Evolutionary conservation across 1,140 invertebrate species (phyloP), one percentile per base, ranked within the genome.

Genomic region (Orchesella cincta): DNA sequence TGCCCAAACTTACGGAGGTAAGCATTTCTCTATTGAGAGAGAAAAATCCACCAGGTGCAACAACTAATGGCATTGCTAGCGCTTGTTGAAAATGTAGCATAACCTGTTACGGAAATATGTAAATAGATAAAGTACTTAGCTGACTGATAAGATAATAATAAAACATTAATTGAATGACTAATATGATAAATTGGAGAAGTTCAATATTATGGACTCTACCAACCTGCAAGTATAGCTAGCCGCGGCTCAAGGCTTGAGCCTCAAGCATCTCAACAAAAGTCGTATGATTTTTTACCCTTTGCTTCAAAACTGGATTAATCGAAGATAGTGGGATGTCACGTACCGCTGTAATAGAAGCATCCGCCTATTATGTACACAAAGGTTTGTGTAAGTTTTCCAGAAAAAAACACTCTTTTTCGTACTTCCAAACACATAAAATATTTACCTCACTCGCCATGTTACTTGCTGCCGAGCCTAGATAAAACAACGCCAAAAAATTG

Each of bases 381-480:
- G 33, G 5, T 31, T 18, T 5, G 3, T 12, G 26, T 8, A 57
- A 57, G n/a, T 23, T 5, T 23, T 8, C 26, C 3, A 5, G 23
- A 8, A 46, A 46, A 46, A 46, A 46, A n/a, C n/a, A n/a, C n/a
- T n/a, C n/a, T n/a, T n/a, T n/a, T n/a, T n/a, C n/a, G n/a, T n/a
- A n/a, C n/a, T n/a, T n/a, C 18, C 39, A 5, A 46, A 18, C 39
- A 8, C 5, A 46, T 46, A 8, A 8, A 8, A 46, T 46, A 46
- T 46, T 46, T 67, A 67, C 62, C n/a, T 67, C 28, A 23, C 62
- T 67, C 33, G 62, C 62, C 62, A 67, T 67, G 28, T 67, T 29
- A n/a, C 8, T 57, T 3, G 52, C 52, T 5, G 52, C 52, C 14
- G 14, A 14, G 8, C 52, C 52, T n/a, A 57, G 5, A 14, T n/a